A percentile compares a stretch with the other conserved stretches of the same genome.
phyloP scores from a whole-genome alignment of 2,797 vertebrate species.

The Hapalemur alaotrensis region DNA sequence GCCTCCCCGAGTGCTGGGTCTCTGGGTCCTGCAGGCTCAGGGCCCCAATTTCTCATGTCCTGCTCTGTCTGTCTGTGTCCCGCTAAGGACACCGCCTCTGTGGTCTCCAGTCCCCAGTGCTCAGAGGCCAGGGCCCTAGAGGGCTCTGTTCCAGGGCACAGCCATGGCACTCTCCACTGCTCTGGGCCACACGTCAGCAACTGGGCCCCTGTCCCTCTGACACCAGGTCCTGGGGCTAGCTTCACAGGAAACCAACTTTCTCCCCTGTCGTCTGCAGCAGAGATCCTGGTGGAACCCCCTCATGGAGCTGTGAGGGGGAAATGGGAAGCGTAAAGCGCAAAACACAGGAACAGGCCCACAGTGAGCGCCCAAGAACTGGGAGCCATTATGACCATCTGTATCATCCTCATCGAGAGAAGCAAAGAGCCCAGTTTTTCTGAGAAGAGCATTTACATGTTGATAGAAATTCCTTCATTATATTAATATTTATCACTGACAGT shows the following conservation, averaged over 20 bases:
- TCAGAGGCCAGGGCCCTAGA: no score
- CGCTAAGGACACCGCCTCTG: fast-evolving
- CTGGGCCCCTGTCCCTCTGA: neutral
- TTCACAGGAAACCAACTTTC: neutral
- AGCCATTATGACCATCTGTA: neutral
- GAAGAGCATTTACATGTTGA: neutral
- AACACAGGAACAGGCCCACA: neutral
- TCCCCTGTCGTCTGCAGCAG: neutral
- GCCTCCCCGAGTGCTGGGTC: neutral
- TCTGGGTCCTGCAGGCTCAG: neutral
- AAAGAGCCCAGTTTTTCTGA: neutral
- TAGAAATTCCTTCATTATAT: neutral
- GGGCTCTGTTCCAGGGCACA: no score
- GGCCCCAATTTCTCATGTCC: neutral
- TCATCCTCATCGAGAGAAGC: neutral
- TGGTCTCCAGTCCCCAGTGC: no score
- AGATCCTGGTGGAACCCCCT: neutral
- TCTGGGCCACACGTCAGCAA: neutral
- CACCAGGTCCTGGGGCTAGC: neutral
- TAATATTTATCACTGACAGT: neutral
- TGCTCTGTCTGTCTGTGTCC: neutral
- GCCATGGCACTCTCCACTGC: fast-evolving
- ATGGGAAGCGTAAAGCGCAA: neutral
- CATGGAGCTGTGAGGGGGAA: neutral
- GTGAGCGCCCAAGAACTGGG: neutral